Conservation (phyloP, 2,113 vertebrate genomes). For the Anguilla rostrata region DNA sequence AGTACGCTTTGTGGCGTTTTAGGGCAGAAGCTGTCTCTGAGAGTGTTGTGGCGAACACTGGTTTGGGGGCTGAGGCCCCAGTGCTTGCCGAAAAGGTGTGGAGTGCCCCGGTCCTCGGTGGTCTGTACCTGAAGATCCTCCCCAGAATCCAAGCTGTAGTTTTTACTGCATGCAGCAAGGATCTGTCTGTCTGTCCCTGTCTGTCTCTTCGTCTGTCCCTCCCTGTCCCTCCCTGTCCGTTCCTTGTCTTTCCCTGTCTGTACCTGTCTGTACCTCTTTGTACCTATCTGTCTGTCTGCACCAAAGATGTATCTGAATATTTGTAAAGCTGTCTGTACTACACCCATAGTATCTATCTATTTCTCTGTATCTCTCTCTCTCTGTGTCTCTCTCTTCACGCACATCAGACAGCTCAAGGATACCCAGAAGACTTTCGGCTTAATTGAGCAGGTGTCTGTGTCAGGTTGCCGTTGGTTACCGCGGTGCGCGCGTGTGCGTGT, state of each 20-base stretch:
- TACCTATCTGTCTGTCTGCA: neutral
- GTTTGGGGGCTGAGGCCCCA: neutral
- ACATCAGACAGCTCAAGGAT: conserved; percentile 23
- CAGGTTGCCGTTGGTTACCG: conserved; percentile 37
- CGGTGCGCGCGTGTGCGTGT: neutral
- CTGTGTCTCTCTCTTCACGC: neutral
- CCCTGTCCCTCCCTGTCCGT: too few species aligned
- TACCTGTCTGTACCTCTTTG: neutral
- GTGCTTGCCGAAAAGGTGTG: neutral
- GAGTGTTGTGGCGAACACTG: neutral
- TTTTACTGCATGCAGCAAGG: neutral
- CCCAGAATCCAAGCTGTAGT: neutral
- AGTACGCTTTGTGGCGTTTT: neutral
- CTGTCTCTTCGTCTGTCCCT: conserved; percentile 2
- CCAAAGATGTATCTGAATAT: too few species aligned
- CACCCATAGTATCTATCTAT: too few species aligned
- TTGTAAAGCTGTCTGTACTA: too few species aligned
- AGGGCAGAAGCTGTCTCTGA: neutral
- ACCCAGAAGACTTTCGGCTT: conserved; percentile 20
- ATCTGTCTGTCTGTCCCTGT: neutral
- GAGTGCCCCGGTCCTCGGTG: neutral
- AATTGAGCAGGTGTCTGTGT: conserved; percentile 33
- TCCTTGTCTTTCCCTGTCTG: neutral
- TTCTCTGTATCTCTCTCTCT: too few species aligned
- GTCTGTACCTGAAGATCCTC: neutral